Evolutionary conservation across 2,113 vertebrate species (phyloP), one percentile per base, ranked within the genome.

Genomic region (Alexandromys fortis): DNA sequence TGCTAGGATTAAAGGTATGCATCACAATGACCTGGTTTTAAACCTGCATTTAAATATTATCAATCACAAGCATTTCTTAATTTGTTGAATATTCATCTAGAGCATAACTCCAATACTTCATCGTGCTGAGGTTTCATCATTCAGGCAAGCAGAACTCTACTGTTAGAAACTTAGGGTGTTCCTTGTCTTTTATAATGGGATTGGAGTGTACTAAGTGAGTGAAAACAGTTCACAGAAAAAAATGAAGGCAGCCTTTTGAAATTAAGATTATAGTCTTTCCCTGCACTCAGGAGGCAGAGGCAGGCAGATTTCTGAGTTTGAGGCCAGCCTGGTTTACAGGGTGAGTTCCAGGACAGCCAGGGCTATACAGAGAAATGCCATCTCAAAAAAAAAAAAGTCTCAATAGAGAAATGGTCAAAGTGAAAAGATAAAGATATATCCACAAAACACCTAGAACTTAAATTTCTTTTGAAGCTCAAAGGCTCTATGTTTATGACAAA

Each of bases 101-200:
- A 86, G 42, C 61, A 83, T 96, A 67, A 26, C 33, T 94, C 93
- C 72, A 83, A 70, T 90, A 88, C 7, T 95, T 77, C 26, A 82
- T 75, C 3, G 21, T 94, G 55, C 88, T 81, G 67, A 63, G 49
- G 10, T 89, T 42, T 94, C 52, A 94, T 82, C 55, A 79, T 82
- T 92, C 90, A 72, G 49, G 65, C 81, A 96, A 73, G 5, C 35
- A 95, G 58, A 88, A 75, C 7, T 47, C 14, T 95, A 47, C 45
- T 91, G 13, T 91, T 92, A 95, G 86, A 95, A 89, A 85, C 92
- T 91, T 87, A 94, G 12, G 5, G 61, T 93, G 30, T 26, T 52
- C 14, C 70, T 78, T 47, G 55, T 87, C 13, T 90, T 95, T 95
- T 95, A 52, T 11, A 68, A 42, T 89, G 77, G 63, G 82, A 45